Base-by-base conservation (phyloP, 2,888 invertebrate genomes). In the Griposia aprilina region DNA sequence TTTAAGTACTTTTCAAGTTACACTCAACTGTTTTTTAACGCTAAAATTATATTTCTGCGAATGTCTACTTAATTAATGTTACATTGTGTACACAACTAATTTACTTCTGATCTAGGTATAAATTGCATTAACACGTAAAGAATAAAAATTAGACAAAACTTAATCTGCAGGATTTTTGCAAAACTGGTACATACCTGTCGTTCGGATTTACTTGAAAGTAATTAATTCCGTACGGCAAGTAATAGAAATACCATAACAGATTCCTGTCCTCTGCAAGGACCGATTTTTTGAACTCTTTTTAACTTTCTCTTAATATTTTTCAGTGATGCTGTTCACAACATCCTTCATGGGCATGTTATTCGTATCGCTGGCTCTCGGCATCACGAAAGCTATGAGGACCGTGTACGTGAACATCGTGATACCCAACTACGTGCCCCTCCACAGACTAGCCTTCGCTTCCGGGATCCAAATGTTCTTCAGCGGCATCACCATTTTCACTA, bases 391-490 rank as follows among this genome's bases (percentile, higher is more conserved):
- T 0, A 94, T 98, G 50, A 95, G 98, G 81, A 97, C 98, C 0
- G 98, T 98, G 0, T 98, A 97, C 89, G 97, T 98, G 97, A 97
- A 97, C 67, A 94, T 98, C 26, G 97, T 98, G 7, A 97, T 98
- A 78, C 98, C 98, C 0, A 97, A 95, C 90, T 97, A 98, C 88
- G 98, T 98, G 11, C 98, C 98, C 0, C 93, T 98, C 57, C 97
- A 98, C 74, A 95, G 97, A 87, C 93, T 98, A 41, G 97, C 98
- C 3, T 97, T 97, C 67, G 98, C 98, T 5, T 97, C 97, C 11
- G 98, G 98, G 6, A 97, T 98, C 63, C 98, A 98, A 91, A 98
- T 98, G 97, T 97, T 98, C 81, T 96, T 97, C 79, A 98, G 98
- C 91, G 98, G 98, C 30, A 91, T 97, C 59, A 95, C 97, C 68